phyloP scores from a whole-genome alignment of 2,113 vertebrate genomes.

The Asarcornis scutulata region DNA sequence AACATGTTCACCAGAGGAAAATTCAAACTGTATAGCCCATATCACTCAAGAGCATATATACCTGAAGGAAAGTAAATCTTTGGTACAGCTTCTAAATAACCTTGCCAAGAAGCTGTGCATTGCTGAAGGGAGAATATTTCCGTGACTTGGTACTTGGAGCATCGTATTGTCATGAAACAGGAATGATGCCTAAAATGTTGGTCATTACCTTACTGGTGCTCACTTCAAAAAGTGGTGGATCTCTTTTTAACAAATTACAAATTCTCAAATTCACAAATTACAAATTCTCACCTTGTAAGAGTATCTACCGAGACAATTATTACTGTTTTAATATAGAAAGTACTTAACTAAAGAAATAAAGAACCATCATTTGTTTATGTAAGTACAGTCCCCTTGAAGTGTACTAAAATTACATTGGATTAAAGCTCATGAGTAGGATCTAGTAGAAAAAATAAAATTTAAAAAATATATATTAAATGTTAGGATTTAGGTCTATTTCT shows the following conservation, averaged over 20 bases:
- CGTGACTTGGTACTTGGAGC: conserved; percentile 13
- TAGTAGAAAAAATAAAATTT: not conserved
- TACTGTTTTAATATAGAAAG: not conserved
- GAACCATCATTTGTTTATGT: not conserved
- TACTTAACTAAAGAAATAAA: not conserved
- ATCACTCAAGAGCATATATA: conserved; percentile 29
- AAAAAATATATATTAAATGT: not conserved
- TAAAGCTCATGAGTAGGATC: not conserved
- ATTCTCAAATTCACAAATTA: not conserved
- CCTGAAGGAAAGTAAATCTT: conserved; percentile 25
- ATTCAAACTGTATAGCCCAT: not conserved
- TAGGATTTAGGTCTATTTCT: not conserved
- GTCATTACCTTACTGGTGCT: not conserved
- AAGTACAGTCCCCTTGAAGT: not conserved
- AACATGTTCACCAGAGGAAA: conserved; percentile 4
- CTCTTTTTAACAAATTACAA: not conserved
- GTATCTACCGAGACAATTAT: not conserved
- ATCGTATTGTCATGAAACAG: not conserved
- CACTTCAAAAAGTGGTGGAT: not conserved
- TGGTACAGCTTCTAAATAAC: conserved; percentile 32
- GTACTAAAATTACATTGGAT: not conserved
- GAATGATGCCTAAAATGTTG: not conserved
- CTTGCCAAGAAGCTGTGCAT: conserved; percentile 43
- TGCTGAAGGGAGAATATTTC: conserved; percentile 35
- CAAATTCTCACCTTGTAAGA: not conserved